Evolutionary conservation across 2,888 invertebrate genomes (phyloP), one percentile per base, ranked within the genome.

Genomic region (Aphodius sticticus): DNA sequence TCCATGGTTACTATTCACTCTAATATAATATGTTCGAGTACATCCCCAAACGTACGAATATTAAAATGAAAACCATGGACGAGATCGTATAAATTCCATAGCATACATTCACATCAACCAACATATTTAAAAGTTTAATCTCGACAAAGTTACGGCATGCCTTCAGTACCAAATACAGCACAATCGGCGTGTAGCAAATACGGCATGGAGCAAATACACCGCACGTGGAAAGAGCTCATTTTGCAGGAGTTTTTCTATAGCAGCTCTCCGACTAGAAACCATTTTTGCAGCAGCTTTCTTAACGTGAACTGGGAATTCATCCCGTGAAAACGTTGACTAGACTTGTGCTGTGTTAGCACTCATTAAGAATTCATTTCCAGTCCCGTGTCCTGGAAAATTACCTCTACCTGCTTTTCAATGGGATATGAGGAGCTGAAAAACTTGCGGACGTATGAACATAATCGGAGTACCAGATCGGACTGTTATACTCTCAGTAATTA

Each of bases 71-170:
- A 5, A 53, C 12, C 12, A 53, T 53, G 53, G 7, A 12, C 53
- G 53, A 53, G 26, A 26, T 26, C 53, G 12, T 53, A 53, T 12
- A 53, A 53, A 12, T 53, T 12, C 53, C 53, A 53, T 12, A 53
- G 53, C 53, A 53, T 53, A 53, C 53, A 9, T 12, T 53, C 7
- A 53, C 53, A 5, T 53, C 53, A 53, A 53, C 53, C 53, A 53
- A 53, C 53, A 53, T 53, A 53, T 53, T 53, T 53, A 53, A 53
- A 53, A 53, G 53, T 53, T 53, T 53, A 53, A 53, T 53, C 53
- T 53, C 9, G 53, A 53, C 53, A 53, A 1, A 12, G 53, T 53
- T 53, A 53, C 53, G 7, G 12, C 7, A 12, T 53, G 9, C 53
- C 53, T 53, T 9, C 53, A 53, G 53, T 53, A 53, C 2, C 53